Evolutionary conservation across 2,113 vertebrate species (phyloP), one percentile per base, ranked within the genome.

Genomic region (Helogale parvula): DNA sequence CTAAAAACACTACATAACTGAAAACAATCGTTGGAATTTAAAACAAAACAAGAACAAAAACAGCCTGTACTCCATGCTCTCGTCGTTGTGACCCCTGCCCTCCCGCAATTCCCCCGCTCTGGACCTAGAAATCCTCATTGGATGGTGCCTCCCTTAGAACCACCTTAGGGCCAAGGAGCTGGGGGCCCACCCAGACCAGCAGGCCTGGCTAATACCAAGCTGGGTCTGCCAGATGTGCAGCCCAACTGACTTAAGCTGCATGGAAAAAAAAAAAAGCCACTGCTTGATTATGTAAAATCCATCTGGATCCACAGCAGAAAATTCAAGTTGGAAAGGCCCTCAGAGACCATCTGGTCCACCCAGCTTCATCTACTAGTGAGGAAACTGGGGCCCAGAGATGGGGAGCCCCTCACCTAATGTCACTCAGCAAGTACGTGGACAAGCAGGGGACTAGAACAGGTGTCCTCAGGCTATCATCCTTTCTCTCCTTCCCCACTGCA

Each of bases 11-110:
- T 17, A 71, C 84, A 77, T 68, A 80, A 79, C 87, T 90, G 80
- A 97, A 97, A 97, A 97, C 94, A 96, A 96, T 90, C 86, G 95
- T 45, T 96, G 96, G 96, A 96, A 98, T 97, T 95, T 85, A 72
- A 93, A 97, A 96, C 91, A 97, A 97, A 97, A 84, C 89, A 94
- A 94, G 86, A 95, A 96, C 57, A 93, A 68, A 98, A 96, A 90
- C 97, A 96, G 92, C 38, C 25, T 96, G 87, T 93, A 96, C 94
- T 77, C 76, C 77, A 35, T 29, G 71, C 69, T 93, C 96, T 85
- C n/a, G 95, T 94, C 74, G 81, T 71, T 4, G 0, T 95, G 92
- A 95, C 97, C 89, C 82, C 79, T 86, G 93, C n/a, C 94, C 66
- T 97, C 92, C 68, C 14, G 4, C 52, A 85, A 65, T 27, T 96